A percentile compares a stretch with the other conserved stretches of the same genome.
Evolutionary conservation across 35 echinoderm and acorn worm species (phyloP).

Genomic region (Ophioderma brevispina): DNA sequence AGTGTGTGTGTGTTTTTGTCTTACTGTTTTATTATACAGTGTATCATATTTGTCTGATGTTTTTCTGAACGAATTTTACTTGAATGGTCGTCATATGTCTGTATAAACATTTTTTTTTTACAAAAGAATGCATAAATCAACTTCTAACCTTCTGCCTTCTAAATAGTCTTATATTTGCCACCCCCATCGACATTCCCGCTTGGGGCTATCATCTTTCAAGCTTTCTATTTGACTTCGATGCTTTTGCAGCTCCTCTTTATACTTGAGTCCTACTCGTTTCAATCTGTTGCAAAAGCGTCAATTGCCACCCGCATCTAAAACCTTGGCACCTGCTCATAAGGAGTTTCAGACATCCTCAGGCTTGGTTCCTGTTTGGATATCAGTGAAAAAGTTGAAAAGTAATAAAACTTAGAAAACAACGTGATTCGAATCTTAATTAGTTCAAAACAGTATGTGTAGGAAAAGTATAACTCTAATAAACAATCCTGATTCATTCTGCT

Average conservation of each 20-base stretch:
- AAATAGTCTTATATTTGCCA: constrained; percentile 74
- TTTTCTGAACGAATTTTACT: neutral
- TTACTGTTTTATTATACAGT: neutral
- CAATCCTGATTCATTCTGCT: constrained; percentile 74
- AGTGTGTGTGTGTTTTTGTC: neutral
- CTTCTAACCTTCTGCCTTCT: constrained; percentile 74
- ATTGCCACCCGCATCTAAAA: constrained; percentile 59
- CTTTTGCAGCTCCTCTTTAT: constrained; percentile 62
- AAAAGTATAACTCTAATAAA: too few species aligned
- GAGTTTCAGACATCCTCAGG: constrained; percentile 61
- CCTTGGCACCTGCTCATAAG: constrained; percentile 57
- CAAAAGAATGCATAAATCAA: neutral
- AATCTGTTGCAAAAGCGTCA: constrained; percentile 75
- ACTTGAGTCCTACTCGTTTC: constrained; percentile 65
- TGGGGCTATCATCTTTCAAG: constrained; percentile 51
- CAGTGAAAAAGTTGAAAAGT: neutral
- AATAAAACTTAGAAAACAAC: too few species aligned
- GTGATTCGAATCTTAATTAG: too few species aligned
- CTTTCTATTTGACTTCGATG: constrained; percentile 72
- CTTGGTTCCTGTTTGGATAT: constrained; percentile 30
- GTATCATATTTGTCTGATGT: neutral
- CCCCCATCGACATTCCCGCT: constrained; percentile 52
- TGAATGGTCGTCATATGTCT: too few species aligned
- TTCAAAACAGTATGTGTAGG: too few species aligned
- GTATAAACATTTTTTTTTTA: neutral